Conservation (phyloP, 2,113 vertebrate species). For the Panthera tigris region DNA sequence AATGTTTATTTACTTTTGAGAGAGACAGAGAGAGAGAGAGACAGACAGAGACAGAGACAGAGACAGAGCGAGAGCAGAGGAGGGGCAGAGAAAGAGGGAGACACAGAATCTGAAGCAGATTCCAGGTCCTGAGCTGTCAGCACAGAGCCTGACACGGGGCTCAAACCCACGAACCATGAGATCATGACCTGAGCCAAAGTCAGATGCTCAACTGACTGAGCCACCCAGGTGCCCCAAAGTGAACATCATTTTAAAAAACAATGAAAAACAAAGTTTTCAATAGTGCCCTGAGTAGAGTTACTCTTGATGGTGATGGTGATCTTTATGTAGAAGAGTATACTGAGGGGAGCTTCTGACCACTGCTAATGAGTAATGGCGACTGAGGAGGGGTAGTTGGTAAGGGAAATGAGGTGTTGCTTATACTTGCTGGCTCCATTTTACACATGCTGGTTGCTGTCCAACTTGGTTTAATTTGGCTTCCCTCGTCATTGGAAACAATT, state of each 20-base stretch:
- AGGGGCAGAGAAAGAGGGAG: no score
- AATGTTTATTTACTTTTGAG: no score
- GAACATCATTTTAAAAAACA: background rate
- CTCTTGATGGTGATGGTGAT: background rate
- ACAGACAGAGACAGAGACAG: no score
- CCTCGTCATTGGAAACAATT: background rate
- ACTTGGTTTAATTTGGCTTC: background rate
- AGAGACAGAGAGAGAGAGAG: no score
- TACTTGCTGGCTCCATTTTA: background rate
- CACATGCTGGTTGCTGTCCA: background rate
- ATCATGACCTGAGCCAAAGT: no score
- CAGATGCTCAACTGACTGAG: no score
- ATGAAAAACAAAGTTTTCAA: background rate
- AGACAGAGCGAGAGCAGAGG: no score
- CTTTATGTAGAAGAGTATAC: background rate
- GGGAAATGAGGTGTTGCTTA: background rate
- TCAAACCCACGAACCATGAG: no score
- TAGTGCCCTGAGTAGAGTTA: background rate
- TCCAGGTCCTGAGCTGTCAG: no score
- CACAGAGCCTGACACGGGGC: no score
- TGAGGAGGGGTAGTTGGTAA: background rate
- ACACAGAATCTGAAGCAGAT: no score
- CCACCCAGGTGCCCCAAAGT: no score
- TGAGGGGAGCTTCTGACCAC: background rate
- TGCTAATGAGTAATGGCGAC: background rate